Evolutionary conservation across 1,140 invertebrate genomes (phyloP).

Genomic region (Eumeta japonica): DNA sequence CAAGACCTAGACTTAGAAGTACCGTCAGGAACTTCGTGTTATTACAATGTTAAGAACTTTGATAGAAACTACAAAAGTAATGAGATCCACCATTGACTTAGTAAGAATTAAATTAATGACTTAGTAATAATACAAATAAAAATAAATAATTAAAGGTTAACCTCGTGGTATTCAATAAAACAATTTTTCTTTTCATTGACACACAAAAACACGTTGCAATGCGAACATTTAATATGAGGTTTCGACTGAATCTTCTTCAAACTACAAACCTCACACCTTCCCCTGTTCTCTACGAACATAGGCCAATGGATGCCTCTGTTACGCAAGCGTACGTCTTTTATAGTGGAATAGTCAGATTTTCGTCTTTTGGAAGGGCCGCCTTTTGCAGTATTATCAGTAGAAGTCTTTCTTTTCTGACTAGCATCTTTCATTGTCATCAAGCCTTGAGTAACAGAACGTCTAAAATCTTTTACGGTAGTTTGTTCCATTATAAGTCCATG

Average conservation of each 20-base stretch:
- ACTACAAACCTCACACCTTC: constrained; percentile 34
- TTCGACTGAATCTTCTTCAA: constrained; percentile 28
- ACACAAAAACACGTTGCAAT: constrained; percentile 32
- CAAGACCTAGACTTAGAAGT: constrained; percentile 21
- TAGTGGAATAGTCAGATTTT: constrained; percentile 25
- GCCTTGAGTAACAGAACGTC: constrained; percentile 20
- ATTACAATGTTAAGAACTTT: constrained; percentile 19
- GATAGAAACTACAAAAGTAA: constrained; percentile 19
- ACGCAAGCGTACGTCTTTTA: constrained; percentile 27
- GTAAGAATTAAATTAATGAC: constrained; percentile 22
- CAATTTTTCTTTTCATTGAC: constrained; percentile 36
- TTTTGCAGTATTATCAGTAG: constrained; percentile 19
- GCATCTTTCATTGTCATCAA: constrained; percentile 21
- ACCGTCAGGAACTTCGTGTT: constrained; percentile 22
- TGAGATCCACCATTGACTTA: constrained; percentile 18
- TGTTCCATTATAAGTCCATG: constrained; percentile 22
- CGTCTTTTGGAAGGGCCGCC: constrained; percentile 18
- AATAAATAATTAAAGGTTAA: constrained; percentile 16
- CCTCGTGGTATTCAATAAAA: constrained; percentile 26
- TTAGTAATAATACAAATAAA: constrained; percentile 19
- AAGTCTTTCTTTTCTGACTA: constrained; percentile 20
- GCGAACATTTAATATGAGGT: constrained; percentile 28
- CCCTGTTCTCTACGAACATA: constrained; percentile 24
- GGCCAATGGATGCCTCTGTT: constrained; percentile 35
- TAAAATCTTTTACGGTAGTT: constrained; percentile 19